phyloP scores from a whole-genome alignment of 2,113 vertebrate species.

The Seriola dumerili region DNA sequence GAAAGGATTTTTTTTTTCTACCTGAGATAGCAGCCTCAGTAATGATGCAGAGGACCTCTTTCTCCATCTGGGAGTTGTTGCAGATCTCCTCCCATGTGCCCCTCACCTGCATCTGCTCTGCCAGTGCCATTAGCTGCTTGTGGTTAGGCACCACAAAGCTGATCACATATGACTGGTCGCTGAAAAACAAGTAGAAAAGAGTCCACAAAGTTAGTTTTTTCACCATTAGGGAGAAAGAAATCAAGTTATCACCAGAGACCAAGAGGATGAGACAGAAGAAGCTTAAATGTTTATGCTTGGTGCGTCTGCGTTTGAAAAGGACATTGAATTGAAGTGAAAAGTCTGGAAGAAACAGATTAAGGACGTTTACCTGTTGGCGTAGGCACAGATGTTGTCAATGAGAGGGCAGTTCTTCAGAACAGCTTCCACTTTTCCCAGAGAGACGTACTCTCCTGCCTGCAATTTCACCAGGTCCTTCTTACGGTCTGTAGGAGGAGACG shows the following conservation, averaged over 20 bases:
- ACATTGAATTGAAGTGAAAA: neutral
- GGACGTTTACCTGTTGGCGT: constrained; percentile 92
- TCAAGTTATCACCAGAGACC: neutral
- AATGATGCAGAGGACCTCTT: constrained; percentile 91
- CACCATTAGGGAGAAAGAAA: neutral
- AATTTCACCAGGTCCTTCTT: constrained; percentile 99
- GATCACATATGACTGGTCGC: constrained; percentile 96
- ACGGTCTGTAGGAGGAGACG: constrained; percentile 85
- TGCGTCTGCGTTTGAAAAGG: neutral
- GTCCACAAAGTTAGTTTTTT: neutral
- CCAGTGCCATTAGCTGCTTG: constrained; percentile 91
- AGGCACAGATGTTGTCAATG: constrained; percentile 98
- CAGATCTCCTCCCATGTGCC: constrained; percentile 95
- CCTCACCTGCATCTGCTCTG: constrained; percentile 86
- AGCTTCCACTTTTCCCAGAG: constrained; percentile 97
- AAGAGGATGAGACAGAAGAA: neutral
- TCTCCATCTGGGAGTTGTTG: constrained; percentile 91
- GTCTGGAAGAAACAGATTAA: neutral
- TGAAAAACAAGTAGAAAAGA: constrained; percentile 59
- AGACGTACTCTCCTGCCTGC: constrained; percentile 97
- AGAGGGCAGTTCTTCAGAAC: constrained; percentile 94
- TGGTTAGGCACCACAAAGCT: constrained; percentile 98
- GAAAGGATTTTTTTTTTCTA: constrained; percentile 57
- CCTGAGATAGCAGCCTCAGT: constrained; percentile 92
- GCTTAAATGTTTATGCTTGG: neutral